Evolutionary conservation across 2,113 vertebrate species (phyloP).

Genomic region (Panthera leo): DNA sequence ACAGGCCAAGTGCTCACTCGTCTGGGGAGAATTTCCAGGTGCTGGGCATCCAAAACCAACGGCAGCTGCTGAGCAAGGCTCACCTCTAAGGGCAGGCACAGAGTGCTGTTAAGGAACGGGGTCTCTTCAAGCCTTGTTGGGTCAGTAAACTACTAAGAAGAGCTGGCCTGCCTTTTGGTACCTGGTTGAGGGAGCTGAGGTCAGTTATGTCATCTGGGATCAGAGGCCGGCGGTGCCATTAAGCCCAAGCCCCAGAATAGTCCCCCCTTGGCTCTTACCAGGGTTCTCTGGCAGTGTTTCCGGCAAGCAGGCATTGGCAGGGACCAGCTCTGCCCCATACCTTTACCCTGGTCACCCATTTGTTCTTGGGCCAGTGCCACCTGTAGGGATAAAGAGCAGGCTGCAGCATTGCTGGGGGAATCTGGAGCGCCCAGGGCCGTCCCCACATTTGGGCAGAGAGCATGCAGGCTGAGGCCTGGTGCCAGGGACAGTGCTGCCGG

Average conservation of each 20-base stretch:
- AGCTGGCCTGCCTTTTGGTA: background rate
- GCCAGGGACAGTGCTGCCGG: slow-evolving; percentile 53
- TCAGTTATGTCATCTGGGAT: background rate
- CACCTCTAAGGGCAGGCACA: background rate
- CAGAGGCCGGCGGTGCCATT: background rate
- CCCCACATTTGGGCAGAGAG: background rate
- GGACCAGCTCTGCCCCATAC: background rate
- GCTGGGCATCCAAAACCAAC: background rate
- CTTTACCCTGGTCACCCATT: background rate
- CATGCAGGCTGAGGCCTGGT: background rate
- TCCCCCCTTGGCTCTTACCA: background rate
- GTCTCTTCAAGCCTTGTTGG: background rate
- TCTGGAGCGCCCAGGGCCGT: slow-evolving; percentile 28
- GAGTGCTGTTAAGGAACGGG: background rate
- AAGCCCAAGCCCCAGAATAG: background rate
- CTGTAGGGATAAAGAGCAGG: slow-evolving; percentile 19
- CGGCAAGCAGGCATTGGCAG: background rate
- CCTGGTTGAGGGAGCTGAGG: background rate
- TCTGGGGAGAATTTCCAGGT: background rate
- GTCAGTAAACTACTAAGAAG: background rate
- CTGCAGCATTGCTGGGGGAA: background rate
- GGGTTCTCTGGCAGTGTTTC: background rate
- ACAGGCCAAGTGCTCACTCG: background rate
- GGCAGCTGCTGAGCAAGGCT: background rate
- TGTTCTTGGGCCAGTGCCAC: background rate